A percentile compares a stretch with the other conserved stretches of the same genome.
phyloP scores from a whole-genome alignment of 2,888 invertebrate genomes.

The Drosophila falleni region DNA sequence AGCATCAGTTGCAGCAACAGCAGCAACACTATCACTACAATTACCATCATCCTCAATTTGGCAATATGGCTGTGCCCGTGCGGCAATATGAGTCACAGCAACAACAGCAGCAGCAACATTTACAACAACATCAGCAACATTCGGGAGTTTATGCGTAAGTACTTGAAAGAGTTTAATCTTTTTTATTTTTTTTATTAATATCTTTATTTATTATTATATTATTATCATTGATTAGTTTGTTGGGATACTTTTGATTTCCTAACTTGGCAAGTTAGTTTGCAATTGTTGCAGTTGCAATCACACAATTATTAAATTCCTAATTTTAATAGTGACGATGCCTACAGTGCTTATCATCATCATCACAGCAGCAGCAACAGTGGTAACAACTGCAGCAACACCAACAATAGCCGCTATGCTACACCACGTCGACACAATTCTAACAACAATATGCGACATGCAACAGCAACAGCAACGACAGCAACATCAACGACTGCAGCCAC shows the following conservation, averaged over 20 bases:
- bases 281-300: conserved; percentile 1
- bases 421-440: conserved; percentile 41
- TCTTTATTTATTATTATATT: conserved; percentile 8
- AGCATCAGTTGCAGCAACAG: conserved; percentile 54
- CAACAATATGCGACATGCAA: conserved; percentile 46
- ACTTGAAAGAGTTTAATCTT: neutral
- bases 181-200: neutral
- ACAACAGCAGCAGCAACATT: conserved; percentile 45
- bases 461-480: conserved; percentile 54
- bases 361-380: conserved; percentile 42
- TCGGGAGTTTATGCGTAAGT: conserved; percentile 70
- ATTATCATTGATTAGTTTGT: conserved; percentile 10
- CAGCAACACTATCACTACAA: conserved; percentile 75
- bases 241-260: conserved; percentile 9
- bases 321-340: conserved; percentile 63
- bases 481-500: conserved; percentile 46
- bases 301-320: neutral
- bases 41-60: conserved; percentile 85
- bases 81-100: conserved; percentile 70
- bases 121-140: conserved; percentile 58
- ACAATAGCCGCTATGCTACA: conserved; percentile 45
- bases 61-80: conserved; percentile 84
- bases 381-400: conserved; percentile 47
- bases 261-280: conserved; percentile 5
- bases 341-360: conserved; percentile 69